Percentiles rank a stretch among this genome's conserved stretches.
phyloP scores from a whole-genome alignment of 2,797 vertebrate genomes.

The Rhinichthys osculus region DNA sequence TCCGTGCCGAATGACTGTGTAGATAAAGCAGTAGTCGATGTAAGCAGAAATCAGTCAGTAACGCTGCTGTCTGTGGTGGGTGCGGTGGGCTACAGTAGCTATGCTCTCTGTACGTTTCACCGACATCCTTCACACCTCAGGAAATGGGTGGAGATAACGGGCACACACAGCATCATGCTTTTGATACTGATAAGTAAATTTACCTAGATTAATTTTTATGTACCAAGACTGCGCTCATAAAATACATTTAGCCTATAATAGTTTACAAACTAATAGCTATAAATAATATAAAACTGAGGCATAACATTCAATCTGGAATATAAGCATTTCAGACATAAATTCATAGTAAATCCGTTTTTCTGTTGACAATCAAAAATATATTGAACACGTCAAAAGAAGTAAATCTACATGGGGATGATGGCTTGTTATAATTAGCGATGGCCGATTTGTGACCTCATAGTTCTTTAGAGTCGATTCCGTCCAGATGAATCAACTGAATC shows the following conservation, averaged over 20 bases:
- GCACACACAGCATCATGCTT: neutral
- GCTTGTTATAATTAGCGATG: neutral
- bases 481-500: neutral
- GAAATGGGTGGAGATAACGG: constrained; percentile 46
- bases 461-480: neutral
- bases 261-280: neutral
- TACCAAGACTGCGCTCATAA: neutral
- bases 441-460: neutral
- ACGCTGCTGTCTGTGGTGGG: constrained; percentile 57
- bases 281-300: neutral
- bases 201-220: neutral
- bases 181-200: neutral
- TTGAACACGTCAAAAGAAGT: neutral
- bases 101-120: constrained; percentile 36
- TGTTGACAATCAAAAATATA: neutral
- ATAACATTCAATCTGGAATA: neutral
- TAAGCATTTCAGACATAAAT: neutral
- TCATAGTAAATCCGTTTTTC: neutral
- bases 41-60: constrained; percentile 44
- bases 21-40: constrained; percentile 14
- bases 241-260: neutral
- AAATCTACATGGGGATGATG: neutral
- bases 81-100: constrained; percentile 23
- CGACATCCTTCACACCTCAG: constrained; percentile 42
- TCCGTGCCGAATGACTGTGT: neutral